Percentiles rank a stretch among this genome's conserved stretches.
phyloP scores from a whole-genome alignment of 2,888 invertebrate genomes.

The Synanthedon myopaeformis region DNA sequence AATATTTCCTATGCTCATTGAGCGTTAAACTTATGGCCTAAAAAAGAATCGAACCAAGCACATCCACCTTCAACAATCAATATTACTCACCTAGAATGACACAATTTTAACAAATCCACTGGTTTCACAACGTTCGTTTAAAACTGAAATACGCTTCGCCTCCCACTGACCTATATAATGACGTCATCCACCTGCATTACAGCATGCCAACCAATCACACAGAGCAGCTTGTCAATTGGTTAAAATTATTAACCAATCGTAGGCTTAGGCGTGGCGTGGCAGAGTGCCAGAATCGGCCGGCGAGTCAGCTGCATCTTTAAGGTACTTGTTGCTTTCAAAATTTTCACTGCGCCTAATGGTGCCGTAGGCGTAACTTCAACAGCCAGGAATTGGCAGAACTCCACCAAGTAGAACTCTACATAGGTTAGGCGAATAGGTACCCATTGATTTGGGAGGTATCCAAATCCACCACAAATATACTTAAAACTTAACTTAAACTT shows the following conservation, averaged over 20 bases:
- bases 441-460: no score
- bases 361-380: background rate
- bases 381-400: background rate
- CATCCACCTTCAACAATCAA: no score
- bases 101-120: no score
- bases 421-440: no score
- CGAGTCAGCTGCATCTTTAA: constrained; percentile 39
- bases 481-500: no score
- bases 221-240: constrained; percentile 64
- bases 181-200: constrained; percentile 35
- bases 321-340: constrained; percentile 44
- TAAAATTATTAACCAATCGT: constrained; percentile 67
- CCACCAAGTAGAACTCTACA: no score
- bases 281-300: constrained; percentile 44
- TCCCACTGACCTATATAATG: constrained; percentile 45
- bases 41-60: no score
- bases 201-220: constrained; percentile 52
- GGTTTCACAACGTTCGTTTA: background rate
- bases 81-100: no score
- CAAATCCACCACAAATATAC: no score
- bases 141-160: constrained; percentile 10
- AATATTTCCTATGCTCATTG: no score
- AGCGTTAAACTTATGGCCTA: no score
- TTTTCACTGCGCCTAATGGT: background rate
- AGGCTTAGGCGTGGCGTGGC: constrained; percentile 67